These are phyloP conservation scores for Babylonia areolata DNA, from an alignment of 1,140 invertebrate species.

Conservation along the genomic window DNA sequence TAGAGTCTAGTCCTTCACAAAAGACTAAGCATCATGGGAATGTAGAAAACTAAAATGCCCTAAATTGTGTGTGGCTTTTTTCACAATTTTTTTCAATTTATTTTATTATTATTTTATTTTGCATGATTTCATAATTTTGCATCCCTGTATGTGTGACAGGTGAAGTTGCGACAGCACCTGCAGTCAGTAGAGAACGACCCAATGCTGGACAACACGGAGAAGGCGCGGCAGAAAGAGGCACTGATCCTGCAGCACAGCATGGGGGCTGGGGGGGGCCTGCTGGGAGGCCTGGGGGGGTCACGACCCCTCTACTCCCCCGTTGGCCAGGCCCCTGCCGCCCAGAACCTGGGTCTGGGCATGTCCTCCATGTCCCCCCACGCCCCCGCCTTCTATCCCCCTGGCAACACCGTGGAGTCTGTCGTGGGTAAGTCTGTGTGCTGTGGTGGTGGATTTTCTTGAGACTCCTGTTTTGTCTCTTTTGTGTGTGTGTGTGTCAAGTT, in stretches of 20 bases:
- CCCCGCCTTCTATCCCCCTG: slow-evolving; percentile 80
- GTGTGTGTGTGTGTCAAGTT: background rate
- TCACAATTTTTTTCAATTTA: no score
- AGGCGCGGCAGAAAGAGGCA: slow-evolving; percentile 84
- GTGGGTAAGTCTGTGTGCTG: no score
- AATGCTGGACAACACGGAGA: slow-evolving; percentile 81
- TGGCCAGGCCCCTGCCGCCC: slow-evolving; percentile 18
- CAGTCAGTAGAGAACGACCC: slow-evolving; percentile 84
- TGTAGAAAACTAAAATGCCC: no score
- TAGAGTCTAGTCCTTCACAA: no score
- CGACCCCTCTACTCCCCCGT: slow-evolving; percentile 80
- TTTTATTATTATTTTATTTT: no score
- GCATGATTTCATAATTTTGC: no score
- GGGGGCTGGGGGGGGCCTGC: slow-evolving; percentile 32
- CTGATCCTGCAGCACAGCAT: slow-evolving; percentile 80
- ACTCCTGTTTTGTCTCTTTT: background rate
- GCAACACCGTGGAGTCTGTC: slow-evolving; percentile 86
- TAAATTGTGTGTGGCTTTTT: no score
- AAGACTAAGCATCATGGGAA: no score
- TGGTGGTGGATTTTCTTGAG: slow-evolving; percentile 32
- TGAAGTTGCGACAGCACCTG: slow-evolving; percentile 81
- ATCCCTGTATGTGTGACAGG: slow-evolving; percentile 58
- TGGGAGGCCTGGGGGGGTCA: slow-evolving; percentile 72
- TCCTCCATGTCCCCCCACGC: slow-evolving; percentile 80
- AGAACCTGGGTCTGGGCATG: slow-evolving; percentile 35